phyloP scores from a whole-genome alignment of 1,140 invertebrate species.

The Aricia agestis region DNA sequence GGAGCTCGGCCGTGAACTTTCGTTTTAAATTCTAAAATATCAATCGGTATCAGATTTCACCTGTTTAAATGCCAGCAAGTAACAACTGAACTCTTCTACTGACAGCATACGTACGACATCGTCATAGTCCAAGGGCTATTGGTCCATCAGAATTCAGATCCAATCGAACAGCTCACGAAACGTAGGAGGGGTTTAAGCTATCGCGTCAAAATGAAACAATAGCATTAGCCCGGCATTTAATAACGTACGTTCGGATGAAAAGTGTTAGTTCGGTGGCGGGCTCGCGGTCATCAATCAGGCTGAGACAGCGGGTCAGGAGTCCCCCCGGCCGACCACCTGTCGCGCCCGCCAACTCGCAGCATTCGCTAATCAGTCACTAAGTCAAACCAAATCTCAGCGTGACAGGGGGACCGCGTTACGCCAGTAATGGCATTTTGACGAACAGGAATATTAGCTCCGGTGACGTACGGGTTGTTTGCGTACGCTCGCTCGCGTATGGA shows the following conservation, averaged over 20 bases:
- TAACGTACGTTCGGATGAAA: constrained; percentile 13
- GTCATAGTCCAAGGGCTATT: too few relatives aligned
- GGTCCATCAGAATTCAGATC: too few relatives aligned
- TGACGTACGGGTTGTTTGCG: constrained; percentile 36
- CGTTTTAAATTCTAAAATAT: background rate
- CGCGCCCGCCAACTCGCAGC: constrained; percentile 42
- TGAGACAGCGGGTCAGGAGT: constrained; percentile 46
- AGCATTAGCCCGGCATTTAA: background rate
- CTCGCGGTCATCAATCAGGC: constrained; percentile 55
- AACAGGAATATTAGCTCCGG: constrained; percentile 53
- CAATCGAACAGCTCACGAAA: too few relatives aligned
- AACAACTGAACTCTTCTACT: too few relatives aligned
- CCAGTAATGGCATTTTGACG: constrained; percentile 63
- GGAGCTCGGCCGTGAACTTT: background rate
- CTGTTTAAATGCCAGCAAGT: too few relatives aligned
- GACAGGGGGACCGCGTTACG: constrained; percentile 53
- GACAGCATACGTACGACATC: too few relatives aligned
- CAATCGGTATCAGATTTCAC: background rate
- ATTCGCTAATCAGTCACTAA: constrained; percentile 73
- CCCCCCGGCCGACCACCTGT: constrained; percentile 46
- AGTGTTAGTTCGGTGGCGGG: constrained; percentile 26
- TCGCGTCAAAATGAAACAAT: background rate
- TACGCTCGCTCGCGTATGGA: constrained; percentile 2
- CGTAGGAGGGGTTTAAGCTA: too few relatives aligned
- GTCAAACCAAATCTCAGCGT: constrained; percentile 65